These are phyloP conservation scores for Meloidogyne chitwoodi DNA, from an alignment of 1,140 invertebrate genomes.

Conservation along the genomic window DNA sequence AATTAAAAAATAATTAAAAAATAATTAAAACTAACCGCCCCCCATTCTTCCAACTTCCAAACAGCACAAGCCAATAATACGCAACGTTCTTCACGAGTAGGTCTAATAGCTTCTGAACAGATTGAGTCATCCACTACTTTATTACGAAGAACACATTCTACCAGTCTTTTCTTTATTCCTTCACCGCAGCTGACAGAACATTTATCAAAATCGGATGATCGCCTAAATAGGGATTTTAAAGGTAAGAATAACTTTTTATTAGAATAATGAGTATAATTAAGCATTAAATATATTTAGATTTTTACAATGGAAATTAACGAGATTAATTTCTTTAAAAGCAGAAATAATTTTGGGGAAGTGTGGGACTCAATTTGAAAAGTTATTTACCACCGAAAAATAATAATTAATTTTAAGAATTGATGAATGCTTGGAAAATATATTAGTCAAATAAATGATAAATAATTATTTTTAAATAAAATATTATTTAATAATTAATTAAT, in stretches of 20 bases:
- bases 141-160: constrained; percentile 54
- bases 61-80: constrained; percentile 42
- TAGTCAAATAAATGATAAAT: too few relatives aligned
- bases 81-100: constrained; percentile 23
- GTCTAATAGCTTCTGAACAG: constrained; percentile 16
- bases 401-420: too few relatives aligned
- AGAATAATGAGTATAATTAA: too few relatives aligned
- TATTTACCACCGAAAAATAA: too few relatives aligned
- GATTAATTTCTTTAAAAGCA: too few relatives aligned
- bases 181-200: constrained; percentile 54
- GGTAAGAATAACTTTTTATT: too few relatives aligned
- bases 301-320: neutral
- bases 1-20: neutral
- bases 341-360: too few relatives aligned
- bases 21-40: constrained; percentile 21
- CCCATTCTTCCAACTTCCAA: constrained; percentile 46
- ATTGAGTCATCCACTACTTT: constrained; percentile 49
- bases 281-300: too few relatives aligned
- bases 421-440: too few relatives aligned
- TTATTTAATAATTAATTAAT: too few relatives aligned
- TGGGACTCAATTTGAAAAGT: too few relatives aligned
- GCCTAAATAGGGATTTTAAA: neutral
- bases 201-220: constrained; percentile 9
- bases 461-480: too few relatives aligned
- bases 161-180: constrained; percentile 38